A percentile compares a stretch with the other conserved stretches of the same genome.
These are phyloP conservation scores for Gnathonemus longibarbis DNA, from an alignment of 2,113 vertebrate genomes.

Conservation along the genomic window DNA sequence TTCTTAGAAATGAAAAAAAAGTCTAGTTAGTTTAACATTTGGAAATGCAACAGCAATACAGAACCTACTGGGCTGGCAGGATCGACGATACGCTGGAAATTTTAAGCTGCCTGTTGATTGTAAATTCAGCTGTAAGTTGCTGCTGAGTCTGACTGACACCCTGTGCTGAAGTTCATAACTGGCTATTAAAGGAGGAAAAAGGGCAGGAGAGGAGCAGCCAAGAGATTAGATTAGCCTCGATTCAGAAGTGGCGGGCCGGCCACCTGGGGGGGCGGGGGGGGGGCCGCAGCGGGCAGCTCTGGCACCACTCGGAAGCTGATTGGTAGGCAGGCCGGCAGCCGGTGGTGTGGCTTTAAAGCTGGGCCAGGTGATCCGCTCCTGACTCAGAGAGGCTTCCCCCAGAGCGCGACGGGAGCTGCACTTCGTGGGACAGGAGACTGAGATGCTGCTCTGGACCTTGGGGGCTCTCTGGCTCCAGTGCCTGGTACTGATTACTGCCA, in stretches of 20 bases:
- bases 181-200: background rate
- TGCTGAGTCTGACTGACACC: background rate
- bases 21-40: background rate
- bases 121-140: background rate
- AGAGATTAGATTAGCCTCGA: slow-evolving; percentile 28
- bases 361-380: slow-evolving; percentile 18
- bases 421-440: background rate
- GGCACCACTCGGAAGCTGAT: slow-evolving; percentile 6
- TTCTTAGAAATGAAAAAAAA: background rate
- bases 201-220: background rate
- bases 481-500: slow-evolving; percentile 9
- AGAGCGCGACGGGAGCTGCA: background rate
- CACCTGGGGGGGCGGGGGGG: background rate
- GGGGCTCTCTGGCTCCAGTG: slow-evolving; percentile 22
- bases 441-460: slow-evolving; percentile 33
- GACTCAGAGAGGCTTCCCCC: background rate
- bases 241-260: background rate
- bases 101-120: background rate
- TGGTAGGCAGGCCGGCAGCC: slow-evolving; percentile 24
- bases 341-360: slow-evolving; percentile 23
- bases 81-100: background rate
- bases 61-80: background rate
- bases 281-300: slow-evolving; percentile 18
- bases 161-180: slow-evolving; percentile 28
- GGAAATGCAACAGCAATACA: background rate